Base-by-base conservation (phyloP, 2,797 vertebrate species). In the Leptatherina wallacei region DNA sequence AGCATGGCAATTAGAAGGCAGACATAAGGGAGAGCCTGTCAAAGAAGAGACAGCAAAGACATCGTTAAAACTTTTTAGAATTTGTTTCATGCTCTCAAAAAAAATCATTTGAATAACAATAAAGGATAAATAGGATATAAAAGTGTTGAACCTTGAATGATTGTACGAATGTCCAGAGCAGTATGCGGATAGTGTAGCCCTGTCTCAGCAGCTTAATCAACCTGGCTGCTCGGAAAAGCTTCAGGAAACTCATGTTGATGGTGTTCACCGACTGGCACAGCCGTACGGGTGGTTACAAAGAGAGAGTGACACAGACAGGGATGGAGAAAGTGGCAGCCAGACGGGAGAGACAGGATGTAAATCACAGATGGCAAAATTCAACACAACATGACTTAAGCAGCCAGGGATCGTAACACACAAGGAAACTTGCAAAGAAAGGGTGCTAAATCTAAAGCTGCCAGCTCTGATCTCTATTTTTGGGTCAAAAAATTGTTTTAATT, bases 241-340 rank as follows among this genome's bases (percentile, higher is more conserved):
- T 99, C 92, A 99, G 94, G 86, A 99, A 99, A 83, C 97, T 99
- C 98, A 99, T 98, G 82, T 99, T 99, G 95, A 99, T 97, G 85
- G 96, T 96, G 91, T 98, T 98, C 84, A 98, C 92, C 81, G 97
- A 95, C 98, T 99, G 86, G 63, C 71, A 80, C 29, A 73, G 40
- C 73, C 27, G 27, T 8, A 44, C 38, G 22, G 61, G 24, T 33
- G 75, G 77, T 81, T 73, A 67, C 30, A 71, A 73, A 73, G 72
- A 79, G 72, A 79, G 59, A 49, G 71, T 63, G 66, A 81, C 36
- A 55, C 63, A 55, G 70, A 55, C 47, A 68, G 54, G 36, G 44
- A 40, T 69, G 32, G 62, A 69, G 57, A 61, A 54, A 70, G 85
- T 18, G 85, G 49, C 76, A 88, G 77, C 85, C 76, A 86, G 82